A percentile compares a stretch with the other conserved stretches of the same genome.
phyloP scores from a whole-genome alignment of 2,113 vertebrate genomes.

The Stomatorhinus ivindoensis region DNA sequence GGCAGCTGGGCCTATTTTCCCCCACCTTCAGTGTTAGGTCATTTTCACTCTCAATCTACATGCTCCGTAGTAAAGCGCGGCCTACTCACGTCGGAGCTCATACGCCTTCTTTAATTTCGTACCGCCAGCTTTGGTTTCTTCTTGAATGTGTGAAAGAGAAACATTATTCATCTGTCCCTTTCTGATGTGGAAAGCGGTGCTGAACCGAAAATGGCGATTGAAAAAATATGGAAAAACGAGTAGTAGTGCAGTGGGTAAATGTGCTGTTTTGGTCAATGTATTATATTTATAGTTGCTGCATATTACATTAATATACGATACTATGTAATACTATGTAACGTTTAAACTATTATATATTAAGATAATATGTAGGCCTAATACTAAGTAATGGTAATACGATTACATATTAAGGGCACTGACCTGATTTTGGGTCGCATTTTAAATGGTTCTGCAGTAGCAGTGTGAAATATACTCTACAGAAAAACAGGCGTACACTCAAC shows the following conservation, averaged over 20 bases:
- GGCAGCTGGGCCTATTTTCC: neutral
- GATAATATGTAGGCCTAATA: neutral
- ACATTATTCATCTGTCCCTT: neutral
- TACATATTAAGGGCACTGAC: neutral
- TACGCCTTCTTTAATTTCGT: neutral
- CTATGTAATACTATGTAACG: neutral
- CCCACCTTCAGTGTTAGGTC: neutral
- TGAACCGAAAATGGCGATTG: neutral
- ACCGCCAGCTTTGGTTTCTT: neutral
- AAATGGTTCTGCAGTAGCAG: neutral
- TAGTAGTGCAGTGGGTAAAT: neutral
- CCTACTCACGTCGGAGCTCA: neutral
- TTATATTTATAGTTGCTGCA: neutral
- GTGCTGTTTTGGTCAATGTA: neutral
- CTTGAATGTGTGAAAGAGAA: neutral
- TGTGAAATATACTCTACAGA: neutral
- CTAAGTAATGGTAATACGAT: neutral
- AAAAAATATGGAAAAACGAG: neutral
- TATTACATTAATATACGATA: too few relatives aligned
- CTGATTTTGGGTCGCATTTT: neutral
- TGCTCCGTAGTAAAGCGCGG: neutral
- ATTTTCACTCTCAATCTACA: neutral
- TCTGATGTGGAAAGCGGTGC: slow-evolving; percentile 13
- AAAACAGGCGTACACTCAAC: neutral
- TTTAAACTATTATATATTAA: neutral